Evolutionary conservation across 1,140 invertebrate genomes (phyloP), one percentile per base, ranked within the genome.

Genomic region (Drosophila rhopaloa): DNA sequence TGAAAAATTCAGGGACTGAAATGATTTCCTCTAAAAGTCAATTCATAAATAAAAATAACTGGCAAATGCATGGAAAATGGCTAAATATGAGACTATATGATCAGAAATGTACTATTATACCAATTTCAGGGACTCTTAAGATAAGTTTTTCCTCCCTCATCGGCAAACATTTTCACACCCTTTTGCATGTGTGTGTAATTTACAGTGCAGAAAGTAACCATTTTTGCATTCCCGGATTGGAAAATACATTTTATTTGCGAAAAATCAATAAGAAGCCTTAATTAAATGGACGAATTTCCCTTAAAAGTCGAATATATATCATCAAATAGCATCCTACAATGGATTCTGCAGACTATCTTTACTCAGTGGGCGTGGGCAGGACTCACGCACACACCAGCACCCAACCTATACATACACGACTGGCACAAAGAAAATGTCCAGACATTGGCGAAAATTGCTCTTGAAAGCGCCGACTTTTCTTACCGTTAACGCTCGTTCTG

Each of bases 191-290:
- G 58, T 79, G 32, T 68, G 53, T 61, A 51, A 62, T 43, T 54
- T 46, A 47, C 53, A 50, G 48, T 60, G 56, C 24, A 47, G 50
- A 75, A 84, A 70, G 76, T 76, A 83, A 83, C 71, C 68, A 76
- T 65, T 67, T 84, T 66, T 41, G 66, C 63, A 58, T 76, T 79
- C 63, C 44, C 44, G 5, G 35, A 74, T 59, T 48, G 56, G 50
- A 62, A 79, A 80, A 83, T 2, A 65, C 65, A 61, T 41, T 48
- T 59, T 55, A 62, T 53, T 51, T 47, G 63, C 56, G 76, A 75
- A 84, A 83, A 83, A 83, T 83, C 80, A 84, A 84, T 84, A 80
- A 46, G 72, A 84, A 80, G 71, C 60, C 70, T 44, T 5, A 44
- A 32, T 16, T 53, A 58, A 70, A 2, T 43, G n/a, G 14, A 41